phyloP scores from a whole-genome alignment of 2,113 vertebrate genomes.

The Willisornis vidua region DNA sequence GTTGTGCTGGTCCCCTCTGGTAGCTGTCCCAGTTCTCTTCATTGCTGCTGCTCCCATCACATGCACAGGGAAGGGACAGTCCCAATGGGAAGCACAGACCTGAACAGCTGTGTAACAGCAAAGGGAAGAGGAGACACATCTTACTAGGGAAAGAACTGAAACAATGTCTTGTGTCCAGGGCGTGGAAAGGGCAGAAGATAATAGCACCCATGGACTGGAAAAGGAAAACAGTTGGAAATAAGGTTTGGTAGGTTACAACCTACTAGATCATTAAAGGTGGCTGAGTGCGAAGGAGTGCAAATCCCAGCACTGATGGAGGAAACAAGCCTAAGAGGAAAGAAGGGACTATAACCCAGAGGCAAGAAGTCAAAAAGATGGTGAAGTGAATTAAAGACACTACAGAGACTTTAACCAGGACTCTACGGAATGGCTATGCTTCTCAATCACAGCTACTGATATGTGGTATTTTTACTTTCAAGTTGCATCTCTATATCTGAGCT shows the following conservation, averaged over 20 bases:
- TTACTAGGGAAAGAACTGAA: neutral
- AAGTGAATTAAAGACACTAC: neutral
- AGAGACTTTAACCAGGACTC: neutral
- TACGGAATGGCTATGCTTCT: neutral
- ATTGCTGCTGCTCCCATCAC: neutral
- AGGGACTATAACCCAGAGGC: neutral
- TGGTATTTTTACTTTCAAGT: neutral
- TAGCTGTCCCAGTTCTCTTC: neutral
- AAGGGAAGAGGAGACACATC: neutral
- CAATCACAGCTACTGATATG: neutral
- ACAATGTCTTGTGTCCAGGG: neutral
- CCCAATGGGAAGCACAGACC: neutral
- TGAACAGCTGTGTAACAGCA: neutral
- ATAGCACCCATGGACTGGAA: neutral
- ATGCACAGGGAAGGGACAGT: neutral
- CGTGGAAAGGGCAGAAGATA: neutral
- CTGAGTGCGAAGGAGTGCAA: neutral
- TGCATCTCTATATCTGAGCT: neutral
- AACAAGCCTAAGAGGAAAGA: neutral
- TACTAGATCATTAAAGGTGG: neutral
- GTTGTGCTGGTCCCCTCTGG: neutral
- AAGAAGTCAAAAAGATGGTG: neutral
- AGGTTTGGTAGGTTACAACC: neutral
- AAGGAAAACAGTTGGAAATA: neutral
- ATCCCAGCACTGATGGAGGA: fast-evolving